phyloP scores from a whole-genome alignment of 2,113 vertebrate species.

The Gymnorhina tibicen region DNA sequence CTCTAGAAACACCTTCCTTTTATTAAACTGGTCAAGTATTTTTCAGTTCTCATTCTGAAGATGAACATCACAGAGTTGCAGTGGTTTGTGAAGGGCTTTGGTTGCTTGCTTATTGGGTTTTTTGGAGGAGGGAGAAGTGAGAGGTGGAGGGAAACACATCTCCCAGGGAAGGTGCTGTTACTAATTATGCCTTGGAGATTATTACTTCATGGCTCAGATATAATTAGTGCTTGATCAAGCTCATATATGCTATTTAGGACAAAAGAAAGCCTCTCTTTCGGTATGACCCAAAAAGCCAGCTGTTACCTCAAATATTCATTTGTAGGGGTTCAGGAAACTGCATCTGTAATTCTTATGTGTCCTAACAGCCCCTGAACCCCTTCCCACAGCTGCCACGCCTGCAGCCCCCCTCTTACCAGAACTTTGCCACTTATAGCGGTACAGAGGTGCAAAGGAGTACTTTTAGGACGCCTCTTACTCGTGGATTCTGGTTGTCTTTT shows the following conservation, averaged over 20 bases:
- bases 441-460: not conserved
- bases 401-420: not conserved
- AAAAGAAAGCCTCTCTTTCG: not conserved
- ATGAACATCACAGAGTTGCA: not conserved
- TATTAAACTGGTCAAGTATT: not conserved
- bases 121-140: not conserved
- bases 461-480: not conserved
- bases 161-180: not conserved
- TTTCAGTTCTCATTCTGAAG: not conserved
- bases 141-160: not conserved
- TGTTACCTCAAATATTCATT: not conserved
- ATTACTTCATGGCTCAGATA: not conserved
- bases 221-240: not conserved
- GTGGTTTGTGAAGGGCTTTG: not conserved
- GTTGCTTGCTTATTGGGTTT: not conserved
- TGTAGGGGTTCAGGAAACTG: not conserved
- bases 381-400: not conserved
- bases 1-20: not conserved
- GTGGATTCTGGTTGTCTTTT: not conserved
- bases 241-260: not conserved
- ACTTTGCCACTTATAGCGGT: accelerated
- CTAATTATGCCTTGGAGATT: not conserved
- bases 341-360: not conserved
- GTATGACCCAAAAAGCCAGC: not conserved
- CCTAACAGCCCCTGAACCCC: not conserved